A percentile compares a stretch with the other conserved stretches of the same genome.
These are phyloP conservation scores for Cactoblastis cactorum DNA, from an alignment of 2,888 invertebrate genomes.

Conservation along the genomic window DNA sequence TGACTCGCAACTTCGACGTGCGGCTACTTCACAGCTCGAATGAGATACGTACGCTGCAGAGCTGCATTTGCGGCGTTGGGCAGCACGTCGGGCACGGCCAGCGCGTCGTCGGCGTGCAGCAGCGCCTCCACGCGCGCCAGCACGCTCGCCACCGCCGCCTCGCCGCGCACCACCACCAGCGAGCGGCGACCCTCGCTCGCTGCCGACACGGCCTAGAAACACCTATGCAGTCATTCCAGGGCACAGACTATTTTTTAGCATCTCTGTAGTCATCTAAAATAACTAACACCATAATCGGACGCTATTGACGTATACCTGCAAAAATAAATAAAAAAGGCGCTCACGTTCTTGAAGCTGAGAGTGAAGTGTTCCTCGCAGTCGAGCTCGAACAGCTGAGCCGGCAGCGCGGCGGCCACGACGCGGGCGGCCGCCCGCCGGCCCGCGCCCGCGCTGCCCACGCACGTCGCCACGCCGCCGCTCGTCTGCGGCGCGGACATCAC, in stretches of 20 bases:
- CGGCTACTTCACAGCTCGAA: too few species aligned
- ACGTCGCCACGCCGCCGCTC: conserved; percentile 80
- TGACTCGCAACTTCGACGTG: too few species aligned
- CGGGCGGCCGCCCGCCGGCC: conserved; percentile 89
- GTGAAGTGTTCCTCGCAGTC: conserved; percentile 80
- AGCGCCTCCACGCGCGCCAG: conserved; percentile 51
- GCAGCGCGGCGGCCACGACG: conserved; percentile 85
- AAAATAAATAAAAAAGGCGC: conserved; percentile 16
- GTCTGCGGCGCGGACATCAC: conserved; percentile 29
- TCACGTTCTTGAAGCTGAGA: conserved; percentile 87
- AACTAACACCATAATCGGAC: too few species aligned
- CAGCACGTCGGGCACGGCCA: conserved; percentile 40
- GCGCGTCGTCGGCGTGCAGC: conserved; percentile 33
- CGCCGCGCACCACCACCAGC: conserved; percentile 39
- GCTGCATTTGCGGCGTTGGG: conserved; percentile 33
- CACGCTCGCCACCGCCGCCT: conserved; percentile 13
- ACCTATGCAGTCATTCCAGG: too few species aligned
- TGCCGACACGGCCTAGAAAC: conserved; percentile 40
- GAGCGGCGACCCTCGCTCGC: conserved; percentile 49
- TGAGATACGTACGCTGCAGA: conserved; percentile 40
- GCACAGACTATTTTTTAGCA: too few species aligned
- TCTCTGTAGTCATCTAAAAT: too few species aligned
- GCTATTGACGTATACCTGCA: too few species aligned
- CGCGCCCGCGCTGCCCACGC: conserved; percentile 88
- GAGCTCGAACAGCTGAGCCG: conserved; percentile 77